Evolutionary conservation across 53 echinoderm and acorn worm genomes (phyloP), one percentile per base, ranked within the genome.

Genomic region (Echinarachnius parma): DNA sequence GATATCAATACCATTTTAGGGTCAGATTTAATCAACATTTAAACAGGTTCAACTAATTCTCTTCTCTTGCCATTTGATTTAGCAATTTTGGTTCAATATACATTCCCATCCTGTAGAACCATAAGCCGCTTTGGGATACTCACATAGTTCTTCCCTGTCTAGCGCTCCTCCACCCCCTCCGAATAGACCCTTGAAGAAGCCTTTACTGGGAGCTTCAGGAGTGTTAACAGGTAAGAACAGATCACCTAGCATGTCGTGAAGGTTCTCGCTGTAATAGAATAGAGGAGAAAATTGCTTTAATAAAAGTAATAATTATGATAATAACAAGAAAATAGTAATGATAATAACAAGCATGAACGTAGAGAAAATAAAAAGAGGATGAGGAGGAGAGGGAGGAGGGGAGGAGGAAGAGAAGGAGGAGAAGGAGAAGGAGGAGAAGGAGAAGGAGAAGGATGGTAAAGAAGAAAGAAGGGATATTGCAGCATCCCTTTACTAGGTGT

Each of bases 131-230:
- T n/a, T n/a, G n/a, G n/a, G n/a, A n/a, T n/a, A 86, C 98, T 98
- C 77, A 98, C 98, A 98, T 13, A 92, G 77, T 63, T 92, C 89
- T 63, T 98, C 86, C 50, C 98, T 92, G 75, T 98, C 92, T 30
- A 98, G 78, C 25, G 83, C 72, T 46, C 92, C 85, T 21, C 83
- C 62, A 15, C 92, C 89, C 31, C 86, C 92, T 15, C 92, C 92
- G 81, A 98, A 98, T 28, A 96, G 80, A 2, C 85, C 89, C 66
- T 88, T 98, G 84, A 98, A 98, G 86, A 98, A 98, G 48, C 98
- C 98, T 59, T 77, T 88, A 35, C 88, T 92, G 5, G 98, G 98
- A 61, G 98, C 92, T 58, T 98, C 98, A 1, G 98, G 98, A 30
- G 98, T 98, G 63, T 92, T 84, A 49, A 92, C 92, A 69, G 98